Conservation (phyloP, 2,113 vertebrate species). For the Strix aluco region DNA sequence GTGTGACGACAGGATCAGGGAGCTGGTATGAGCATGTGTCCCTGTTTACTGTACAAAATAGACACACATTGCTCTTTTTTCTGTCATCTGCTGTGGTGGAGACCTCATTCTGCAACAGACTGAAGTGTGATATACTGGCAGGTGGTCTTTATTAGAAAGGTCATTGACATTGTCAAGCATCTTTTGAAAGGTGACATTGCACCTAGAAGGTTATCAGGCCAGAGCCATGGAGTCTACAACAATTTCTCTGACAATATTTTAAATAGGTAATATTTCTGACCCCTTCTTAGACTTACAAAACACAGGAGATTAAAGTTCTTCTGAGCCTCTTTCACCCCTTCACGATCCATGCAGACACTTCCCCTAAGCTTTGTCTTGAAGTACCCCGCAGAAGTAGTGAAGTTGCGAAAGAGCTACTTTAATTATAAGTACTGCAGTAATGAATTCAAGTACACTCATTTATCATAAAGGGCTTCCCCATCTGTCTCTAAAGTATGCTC, state of each 20-base stretch:
- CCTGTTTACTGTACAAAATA: not conserved
- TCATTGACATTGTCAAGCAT: slow-evolving; percentile 30
- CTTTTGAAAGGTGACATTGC: slow-evolving; percentile 48
- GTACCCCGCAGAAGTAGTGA: slow-evolving; percentile 54
- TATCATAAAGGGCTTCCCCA: slow-evolving; percentile 79
- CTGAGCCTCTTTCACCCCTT: not conserved
- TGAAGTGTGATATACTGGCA: slow-evolving; percentile 9
- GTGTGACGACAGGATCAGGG: not conserved
- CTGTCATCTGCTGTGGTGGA: not conserved
- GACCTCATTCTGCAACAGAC: not conserved
- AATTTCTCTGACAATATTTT: slow-evolving; percentile 58
- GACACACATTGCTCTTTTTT: not conserved
- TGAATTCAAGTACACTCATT: slow-evolving; percentile 81
- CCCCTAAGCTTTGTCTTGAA: slow-evolving; percentile 52
- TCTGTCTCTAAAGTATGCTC: slow-evolving; percentile 82
- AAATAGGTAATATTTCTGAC: slow-evolving; percentile 66
- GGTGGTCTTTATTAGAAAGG: slow-evolving; percentile 59
- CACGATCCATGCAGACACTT: not conserved
- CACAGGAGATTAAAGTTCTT: slow-evolving; percentile 40
- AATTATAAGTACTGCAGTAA: slow-evolving; percentile 78
- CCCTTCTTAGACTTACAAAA: slow-evolving; percentile 56
- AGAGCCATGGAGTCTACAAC: slow-evolving; percentile 67
- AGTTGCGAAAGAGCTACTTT: slow-evolving; percentile 77
- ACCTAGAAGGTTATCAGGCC: slow-evolving; percentile 61
- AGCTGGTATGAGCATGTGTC: not conserved